phyloP scores from a whole-genome alignment of 1,140 invertebrate genomes.

The Cephus cinctus region DNA sequence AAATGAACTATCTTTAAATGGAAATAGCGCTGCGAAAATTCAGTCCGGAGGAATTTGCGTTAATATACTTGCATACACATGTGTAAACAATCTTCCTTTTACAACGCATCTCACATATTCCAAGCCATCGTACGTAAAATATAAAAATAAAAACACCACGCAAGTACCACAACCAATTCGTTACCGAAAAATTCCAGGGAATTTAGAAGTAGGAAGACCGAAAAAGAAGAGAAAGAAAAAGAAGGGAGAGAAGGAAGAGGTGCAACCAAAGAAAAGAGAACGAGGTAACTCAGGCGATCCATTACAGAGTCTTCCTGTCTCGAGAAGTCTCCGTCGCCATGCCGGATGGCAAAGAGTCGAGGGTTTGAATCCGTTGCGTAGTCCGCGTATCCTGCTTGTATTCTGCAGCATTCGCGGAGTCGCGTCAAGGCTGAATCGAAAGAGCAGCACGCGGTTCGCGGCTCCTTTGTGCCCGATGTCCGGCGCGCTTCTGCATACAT shows the following conservation, averaged over 20 bases:
- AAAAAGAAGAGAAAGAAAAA: conserved; percentile 4
- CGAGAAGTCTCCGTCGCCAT: background rate
- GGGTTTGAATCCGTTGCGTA: too few relatives aligned
- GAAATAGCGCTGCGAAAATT: too few relatives aligned
- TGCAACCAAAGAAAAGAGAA: conserved; percentile 13
- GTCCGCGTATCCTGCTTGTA: too few relatives aligned
- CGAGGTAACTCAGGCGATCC: conserved; percentile 27
- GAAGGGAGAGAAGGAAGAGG: conserved; percentile 9
- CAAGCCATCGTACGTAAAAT: background rate
- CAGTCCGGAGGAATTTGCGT: too few relatives aligned
- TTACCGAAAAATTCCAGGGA: conserved; percentile 1
- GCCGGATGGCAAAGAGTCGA: conserved; percentile 6
- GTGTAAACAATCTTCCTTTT: background rate
- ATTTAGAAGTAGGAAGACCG: conserved; percentile 3
- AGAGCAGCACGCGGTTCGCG: conserved; percentile 36
- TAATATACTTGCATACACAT: background rate
- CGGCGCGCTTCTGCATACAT: conserved; percentile 56
- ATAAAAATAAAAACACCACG: background rate
- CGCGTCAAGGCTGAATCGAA: conserved; percentile 52
- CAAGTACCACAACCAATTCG: background rate
- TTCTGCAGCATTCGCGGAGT: conserved; percentile 25
- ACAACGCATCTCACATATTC: conserved; percentile 5
- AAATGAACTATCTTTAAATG: too few relatives aligned
- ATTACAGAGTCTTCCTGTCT: conserved; percentile 18
- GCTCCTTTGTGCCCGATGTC: conserved; percentile 53